A percentile compares a stretch with the other conserved stretches of the same genome.
These are phyloP conservation scores for Brachionus manjavacas DNA, from an alignment of 1,140 invertebrate genomes.

Conservation along the genomic window DNA sequence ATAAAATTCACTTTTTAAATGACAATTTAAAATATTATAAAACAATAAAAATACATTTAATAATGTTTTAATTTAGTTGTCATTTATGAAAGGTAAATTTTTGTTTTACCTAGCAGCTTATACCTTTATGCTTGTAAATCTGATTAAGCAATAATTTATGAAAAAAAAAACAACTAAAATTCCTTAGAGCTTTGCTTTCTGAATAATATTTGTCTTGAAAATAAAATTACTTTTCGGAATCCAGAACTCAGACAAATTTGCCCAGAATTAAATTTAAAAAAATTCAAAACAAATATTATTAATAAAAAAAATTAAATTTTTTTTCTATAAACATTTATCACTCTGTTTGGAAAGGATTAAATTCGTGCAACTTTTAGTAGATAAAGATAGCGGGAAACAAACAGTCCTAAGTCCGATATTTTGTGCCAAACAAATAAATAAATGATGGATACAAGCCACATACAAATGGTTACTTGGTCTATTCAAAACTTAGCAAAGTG, in stretches of 20 bases:
- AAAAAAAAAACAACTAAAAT: background rate
- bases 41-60: background rate
- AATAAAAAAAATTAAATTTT: background rate
- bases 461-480: background rate
- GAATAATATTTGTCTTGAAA: background rate
- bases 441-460: constrained; percentile 12
- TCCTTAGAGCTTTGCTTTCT: background rate
- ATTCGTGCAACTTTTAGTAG: background rate
- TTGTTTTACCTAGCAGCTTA: background rate
- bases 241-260: background rate
- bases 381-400: background rate
- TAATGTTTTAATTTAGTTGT: background rate
- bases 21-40: background rate
- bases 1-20: background rate
- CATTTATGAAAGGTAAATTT: background rate
- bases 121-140: background rate
- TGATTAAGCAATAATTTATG: background rate
- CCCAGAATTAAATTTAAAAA: background rate
- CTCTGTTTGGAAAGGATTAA: background rate
- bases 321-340: background rate
- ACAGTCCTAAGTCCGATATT: background rate
- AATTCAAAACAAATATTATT: background rate
- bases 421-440: background rate
- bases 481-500: background rate
- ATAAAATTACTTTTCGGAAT: background rate